These are phyloP conservation scores for Sarcophaga subvicina DNA, from an alignment of 2,888 invertebrate genomes.

Conservation along the genomic window DNA sequence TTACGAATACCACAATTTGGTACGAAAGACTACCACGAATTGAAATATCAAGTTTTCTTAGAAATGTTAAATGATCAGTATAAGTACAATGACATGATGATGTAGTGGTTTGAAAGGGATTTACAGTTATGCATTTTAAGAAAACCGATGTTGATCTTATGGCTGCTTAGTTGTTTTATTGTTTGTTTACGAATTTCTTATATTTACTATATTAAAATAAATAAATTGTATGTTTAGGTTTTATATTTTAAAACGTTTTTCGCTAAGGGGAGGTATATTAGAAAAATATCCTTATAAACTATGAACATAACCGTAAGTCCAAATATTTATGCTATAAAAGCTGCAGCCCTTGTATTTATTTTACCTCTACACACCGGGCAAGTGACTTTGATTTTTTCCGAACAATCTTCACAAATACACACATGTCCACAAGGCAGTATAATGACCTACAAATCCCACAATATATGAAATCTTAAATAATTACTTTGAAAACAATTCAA, in stretches of 20 bases:
- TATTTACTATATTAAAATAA: conserved; percentile 44
- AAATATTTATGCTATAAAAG: conserved; percentile 86
- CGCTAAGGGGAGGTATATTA: not conserved
- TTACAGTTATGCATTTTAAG: conserved; percentile 3
- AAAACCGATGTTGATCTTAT: conserved; percentile 17
- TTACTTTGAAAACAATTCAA: conserved; percentile 84
- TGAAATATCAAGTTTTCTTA: conserved; percentile 92
- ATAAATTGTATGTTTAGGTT: conserved; percentile 5
- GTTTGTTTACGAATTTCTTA: conserved; percentile 13
- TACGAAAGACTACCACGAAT: conserved; percentile 88
- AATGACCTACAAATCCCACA: conserved; percentile 85
- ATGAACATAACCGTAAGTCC: not conserved
- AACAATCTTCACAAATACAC: conserved; percentile 94
- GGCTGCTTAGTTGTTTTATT: conserved; percentile 12
- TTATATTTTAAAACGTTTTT: not conserved
- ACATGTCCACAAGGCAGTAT: conserved; percentile 95
- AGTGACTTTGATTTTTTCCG: conserved; percentile 85
- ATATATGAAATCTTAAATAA: not conserved
- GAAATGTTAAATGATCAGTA: conserved; percentile 92
- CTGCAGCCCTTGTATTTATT: conserved; percentile 88
- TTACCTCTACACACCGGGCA: conserved; percentile 92
- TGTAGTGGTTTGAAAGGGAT: conserved; percentile 33
- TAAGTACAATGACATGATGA: conserved; percentile 88
- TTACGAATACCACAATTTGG: conserved; percentile 85
- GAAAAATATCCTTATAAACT: not conserved